Evolutionary conservation across 2,888 invertebrate genomes (phyloP).

Genomic region (Eudasyphora cyanicolor): DNA sequence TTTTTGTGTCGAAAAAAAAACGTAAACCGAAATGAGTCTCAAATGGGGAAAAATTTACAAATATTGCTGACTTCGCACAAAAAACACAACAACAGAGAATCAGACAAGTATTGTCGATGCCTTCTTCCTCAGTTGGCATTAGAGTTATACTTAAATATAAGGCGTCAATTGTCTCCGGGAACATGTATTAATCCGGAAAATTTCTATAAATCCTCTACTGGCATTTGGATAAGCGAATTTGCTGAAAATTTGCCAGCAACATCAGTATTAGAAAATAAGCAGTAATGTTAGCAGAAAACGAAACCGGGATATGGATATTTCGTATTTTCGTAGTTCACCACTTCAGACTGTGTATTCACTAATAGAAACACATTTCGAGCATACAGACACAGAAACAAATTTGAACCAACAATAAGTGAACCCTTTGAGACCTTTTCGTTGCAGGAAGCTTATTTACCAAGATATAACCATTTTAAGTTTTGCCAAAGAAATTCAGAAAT

Average conservation of each 20-base stretch:
- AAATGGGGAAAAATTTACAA: neutral
- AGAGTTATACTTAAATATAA: slow-evolving; percentile 1
- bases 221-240: slow-evolving; percentile 44
- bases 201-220: slow-evolving; percentile 51
- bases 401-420: too few species aligned
- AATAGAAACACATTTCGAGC: too few species aligned
- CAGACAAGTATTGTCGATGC: neutral
- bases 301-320: too few species aligned
- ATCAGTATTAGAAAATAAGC: neutral
- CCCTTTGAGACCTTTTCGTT: too few species aligned
- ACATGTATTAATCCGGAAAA: slow-evolving; percentile 50
- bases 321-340: too few species aligned
- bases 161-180: slow-evolving; percentile 43
- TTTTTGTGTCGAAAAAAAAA: slow-evolving; percentile 27
- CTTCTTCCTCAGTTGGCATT: neutral
- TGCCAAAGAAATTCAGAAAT: too few species aligned
- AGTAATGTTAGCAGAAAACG: too few species aligned
- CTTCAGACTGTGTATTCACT: too few species aligned
- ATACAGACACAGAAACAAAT: too few species aligned
- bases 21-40: slow-evolving; percentile 33
- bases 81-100: neutral
- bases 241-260: slow-evolving; percentile 36
- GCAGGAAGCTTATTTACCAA: too few species aligned
- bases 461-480: too few species aligned
- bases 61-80: neutral